Conservation (phyloP, 2,888 invertebrate species). For the Calliopum simillimum region DNA sequence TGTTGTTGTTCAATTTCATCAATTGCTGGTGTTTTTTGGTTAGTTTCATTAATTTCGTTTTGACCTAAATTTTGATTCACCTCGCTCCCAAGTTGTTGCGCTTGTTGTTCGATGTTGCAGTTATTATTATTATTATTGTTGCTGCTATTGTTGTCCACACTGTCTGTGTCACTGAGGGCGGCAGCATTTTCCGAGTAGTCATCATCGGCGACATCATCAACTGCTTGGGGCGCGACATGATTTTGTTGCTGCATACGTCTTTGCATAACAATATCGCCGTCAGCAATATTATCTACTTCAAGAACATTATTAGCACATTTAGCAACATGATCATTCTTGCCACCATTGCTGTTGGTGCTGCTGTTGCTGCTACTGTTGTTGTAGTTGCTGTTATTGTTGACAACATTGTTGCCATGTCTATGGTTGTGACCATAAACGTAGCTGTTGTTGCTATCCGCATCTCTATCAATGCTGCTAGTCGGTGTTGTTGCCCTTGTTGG, state of each 20-base stretch:
- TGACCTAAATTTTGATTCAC: slow-evolving; percentile 7
- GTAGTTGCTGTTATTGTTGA: slow-evolving; percentile 41
- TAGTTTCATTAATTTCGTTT: slow-evolving; percentile 27
- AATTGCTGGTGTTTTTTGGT: slow-evolving; percentile 3
- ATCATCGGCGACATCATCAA: neutral
- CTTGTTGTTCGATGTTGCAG: neutral
- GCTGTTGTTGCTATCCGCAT: slow-evolving; percentile 30
- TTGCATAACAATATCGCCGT: neutral
- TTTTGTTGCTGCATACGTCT: neutral
- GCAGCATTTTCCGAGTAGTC: neutral
- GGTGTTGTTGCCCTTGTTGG: slow-evolving; percentile 35
- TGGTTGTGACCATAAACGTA: slow-evolving; percentile 44
- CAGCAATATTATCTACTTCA: neutral
- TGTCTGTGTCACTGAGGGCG: neutral
- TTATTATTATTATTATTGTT: slow-evolving; percentile 22
- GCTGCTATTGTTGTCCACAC: slow-evolving; percentile 2
- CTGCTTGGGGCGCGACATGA: neutral
- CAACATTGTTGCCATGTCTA: slow-evolving; percentile 45
- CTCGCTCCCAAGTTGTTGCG: slow-evolving; percentile 25
- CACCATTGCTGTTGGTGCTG: slow-evolving; percentile 41
- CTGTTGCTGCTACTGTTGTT: slow-evolving; percentile 25
- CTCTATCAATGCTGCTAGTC: slow-evolving; percentile 39
- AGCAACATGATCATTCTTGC: neutral
- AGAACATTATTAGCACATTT: neutral
- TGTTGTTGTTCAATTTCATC: no score